Percentiles rank a stretch among this genome's conserved stretches.
These are phyloP conservation scores for Alosa alosa DNA, from an alignment of 2,113 vertebrate species.

Conservation along the genomic window DNA sequence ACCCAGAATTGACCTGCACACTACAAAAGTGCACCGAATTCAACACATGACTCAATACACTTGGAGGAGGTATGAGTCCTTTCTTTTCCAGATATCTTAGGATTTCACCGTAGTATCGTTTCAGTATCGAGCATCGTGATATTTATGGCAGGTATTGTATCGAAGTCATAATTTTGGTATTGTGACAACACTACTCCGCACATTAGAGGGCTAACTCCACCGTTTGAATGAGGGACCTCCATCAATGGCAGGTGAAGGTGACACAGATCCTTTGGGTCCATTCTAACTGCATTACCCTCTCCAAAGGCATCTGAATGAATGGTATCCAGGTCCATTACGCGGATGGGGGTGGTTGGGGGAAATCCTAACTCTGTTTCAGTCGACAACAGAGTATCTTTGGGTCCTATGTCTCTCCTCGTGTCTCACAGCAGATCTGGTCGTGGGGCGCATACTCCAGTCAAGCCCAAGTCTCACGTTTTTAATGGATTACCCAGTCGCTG, in stretches of 20 bases:
- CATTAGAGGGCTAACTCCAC: neutral
- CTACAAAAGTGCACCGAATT: too few species aligned
- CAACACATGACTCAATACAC: too few species aligned
- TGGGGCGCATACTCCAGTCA: neutral
- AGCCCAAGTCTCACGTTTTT: conserved; percentile 36
- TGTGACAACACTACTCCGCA: neutral
- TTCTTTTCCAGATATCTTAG: too few species aligned
- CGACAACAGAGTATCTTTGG: neutral
- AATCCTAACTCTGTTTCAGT: neutral
- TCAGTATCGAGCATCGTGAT: too few species aligned
- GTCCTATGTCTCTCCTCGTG: neutral
- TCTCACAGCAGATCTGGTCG: neutral
- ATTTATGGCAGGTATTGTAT: too few species aligned
- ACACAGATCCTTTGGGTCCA: neutral
- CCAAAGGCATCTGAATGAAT: neutral
- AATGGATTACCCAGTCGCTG: conserved; percentile 61
- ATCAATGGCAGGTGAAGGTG: conserved; percentile 3
- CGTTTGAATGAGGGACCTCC: neutral
- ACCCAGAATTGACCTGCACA: too few species aligned
- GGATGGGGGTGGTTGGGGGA: neutral
- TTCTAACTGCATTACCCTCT: neutral
- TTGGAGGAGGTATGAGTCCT: too few species aligned
- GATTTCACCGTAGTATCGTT: too few species aligned
- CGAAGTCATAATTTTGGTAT: too few species aligned
- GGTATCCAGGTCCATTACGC: neutral